phyloP scores from a whole-genome alignment of 2,113 vertebrate species.

The Odobenus rosmarus region DNA sequence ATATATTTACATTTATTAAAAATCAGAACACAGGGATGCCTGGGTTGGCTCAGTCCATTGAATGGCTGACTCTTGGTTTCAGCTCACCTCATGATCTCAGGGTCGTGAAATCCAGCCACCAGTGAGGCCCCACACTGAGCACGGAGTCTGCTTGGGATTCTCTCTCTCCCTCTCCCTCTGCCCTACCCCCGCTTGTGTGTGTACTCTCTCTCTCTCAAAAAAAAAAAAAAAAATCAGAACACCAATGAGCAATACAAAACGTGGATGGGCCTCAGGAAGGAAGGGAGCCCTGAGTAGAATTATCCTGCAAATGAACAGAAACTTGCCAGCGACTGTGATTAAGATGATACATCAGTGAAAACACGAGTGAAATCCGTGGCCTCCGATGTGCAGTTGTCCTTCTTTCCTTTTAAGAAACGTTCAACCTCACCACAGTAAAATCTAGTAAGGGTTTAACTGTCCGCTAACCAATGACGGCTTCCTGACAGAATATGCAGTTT shows the following conservation, averaged over 20 bases:
- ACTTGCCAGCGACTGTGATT: not conserved
- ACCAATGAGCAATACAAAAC: not conserved
- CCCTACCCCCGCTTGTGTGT: not conserved
- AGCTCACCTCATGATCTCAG: not conserved
- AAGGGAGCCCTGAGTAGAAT: not conserved
- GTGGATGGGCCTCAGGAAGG: not conserved
- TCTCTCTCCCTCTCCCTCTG: not conserved
- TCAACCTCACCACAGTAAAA: not conserved
- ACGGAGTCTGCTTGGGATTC: not conserved
- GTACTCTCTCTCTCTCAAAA: not conserved
- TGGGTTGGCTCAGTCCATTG: not conserved
- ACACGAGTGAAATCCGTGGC: accelerated
- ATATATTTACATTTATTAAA: conserved; percentile 39
- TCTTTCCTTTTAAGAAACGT: not conserved
- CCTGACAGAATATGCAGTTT: not conserved
- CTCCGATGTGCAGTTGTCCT: not conserved
- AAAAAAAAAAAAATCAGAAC: not conserved
- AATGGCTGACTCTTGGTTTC: not conserved
- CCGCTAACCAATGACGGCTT: not conserved
- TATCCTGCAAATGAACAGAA: not conserved
- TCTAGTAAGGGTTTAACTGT: not conserved
- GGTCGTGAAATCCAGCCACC: not conserved
- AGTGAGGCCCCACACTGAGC: not conserved
- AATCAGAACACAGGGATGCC: not conserved
- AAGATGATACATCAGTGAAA: not conserved